Evolutionary conservation across 2,888 invertebrate genomes (phyloP).

Genomic region (Folsomia manolachei): DNA sequence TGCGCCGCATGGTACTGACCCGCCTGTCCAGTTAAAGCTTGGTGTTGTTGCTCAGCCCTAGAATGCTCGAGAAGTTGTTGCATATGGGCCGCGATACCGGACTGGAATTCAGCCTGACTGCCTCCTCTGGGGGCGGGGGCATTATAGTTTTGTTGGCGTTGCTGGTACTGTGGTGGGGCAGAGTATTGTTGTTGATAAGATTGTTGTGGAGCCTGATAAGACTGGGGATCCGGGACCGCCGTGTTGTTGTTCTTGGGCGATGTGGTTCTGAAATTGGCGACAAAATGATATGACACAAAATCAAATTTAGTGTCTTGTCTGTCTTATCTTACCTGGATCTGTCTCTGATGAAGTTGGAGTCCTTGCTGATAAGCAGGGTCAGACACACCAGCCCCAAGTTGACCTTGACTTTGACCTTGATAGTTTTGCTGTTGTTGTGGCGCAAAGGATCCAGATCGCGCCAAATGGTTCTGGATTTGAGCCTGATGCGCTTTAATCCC

Average conservation of each 20-base stretch:
- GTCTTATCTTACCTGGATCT: constrained; percentile 9
- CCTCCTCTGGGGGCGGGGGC: too few species aligned
- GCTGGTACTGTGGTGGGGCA: too few species aligned
- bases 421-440: background rate
- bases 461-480: background rate
- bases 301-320: too few species aligned
- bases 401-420: too few species aligned
- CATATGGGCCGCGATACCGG: background rate
- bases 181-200: too few species aligned
- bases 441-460: background rate
- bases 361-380: constrained; percentile 5
- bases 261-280: too few species aligned
- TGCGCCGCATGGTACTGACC: background rate
- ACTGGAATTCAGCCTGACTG: too few species aligned
- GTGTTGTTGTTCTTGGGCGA: background rate
- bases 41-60: background rate
- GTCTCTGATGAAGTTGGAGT: background rate
- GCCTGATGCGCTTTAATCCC: background rate
- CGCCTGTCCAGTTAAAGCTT: background rate
- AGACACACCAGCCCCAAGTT: too few species aligned
- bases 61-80: background rate
- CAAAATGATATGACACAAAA: too few species aligned
- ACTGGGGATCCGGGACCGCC: background rate
- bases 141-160: too few species aligned
- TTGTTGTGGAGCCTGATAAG: background rate